A percentile compares a stretch with the other conserved stretches of the same genome.
phyloP scores from a whole-genome alignment of 2,113 vertebrate genomes.

The Passerina amoena region DNA sequence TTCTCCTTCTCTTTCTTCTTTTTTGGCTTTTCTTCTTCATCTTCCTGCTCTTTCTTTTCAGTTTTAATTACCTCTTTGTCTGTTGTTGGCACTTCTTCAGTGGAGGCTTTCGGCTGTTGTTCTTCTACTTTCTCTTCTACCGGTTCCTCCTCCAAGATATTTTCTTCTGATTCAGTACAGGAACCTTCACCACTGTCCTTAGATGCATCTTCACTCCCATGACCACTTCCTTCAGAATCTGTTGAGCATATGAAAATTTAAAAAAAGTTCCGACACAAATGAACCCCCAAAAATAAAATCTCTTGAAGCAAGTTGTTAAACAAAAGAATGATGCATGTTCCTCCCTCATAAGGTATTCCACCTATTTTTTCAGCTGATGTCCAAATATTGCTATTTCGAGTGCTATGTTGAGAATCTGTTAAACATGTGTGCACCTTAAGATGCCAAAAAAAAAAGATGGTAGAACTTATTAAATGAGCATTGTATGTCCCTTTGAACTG shows the following conservation, averaged over 20 bases:
- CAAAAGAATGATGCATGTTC: constrained; percentile 65
- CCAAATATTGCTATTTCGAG: constrained; percentile 49
- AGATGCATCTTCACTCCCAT: constrained; percentile 93
- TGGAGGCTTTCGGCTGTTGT: constrained; percentile 75
- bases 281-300: constrained; percentile 74
- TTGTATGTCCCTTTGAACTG: constrained; percentile 13
- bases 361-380: constrained; percentile 56
- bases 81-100: constrained; percentile 64
- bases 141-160: constrained; percentile 79
- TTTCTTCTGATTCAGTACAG: constrained; percentile 89
- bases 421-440: constrained; percentile 24
- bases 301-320: constrained; percentile 68
- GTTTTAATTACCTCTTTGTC: constrained; percentile 83
- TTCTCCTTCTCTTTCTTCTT: constrained; percentile 84
- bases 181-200: constrained; percentile 90
- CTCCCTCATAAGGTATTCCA: constrained; percentile 60
- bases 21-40: constrained; percentile 74
- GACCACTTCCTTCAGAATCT: constrained; percentile 95
- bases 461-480: constrained; percentile 10
- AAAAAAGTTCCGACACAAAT: constrained; percentile 78
- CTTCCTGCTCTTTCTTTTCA: constrained; percentile 80
- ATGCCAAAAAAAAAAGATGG: constrained; percentile 24
- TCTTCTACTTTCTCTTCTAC: constrained; percentile 69
- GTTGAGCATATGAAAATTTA: constrained; percentile 80
- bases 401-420: constrained; percentile 46